Conservation (phyloP, 2,113 vertebrate species). For the Sula dactylatra region DNA sequence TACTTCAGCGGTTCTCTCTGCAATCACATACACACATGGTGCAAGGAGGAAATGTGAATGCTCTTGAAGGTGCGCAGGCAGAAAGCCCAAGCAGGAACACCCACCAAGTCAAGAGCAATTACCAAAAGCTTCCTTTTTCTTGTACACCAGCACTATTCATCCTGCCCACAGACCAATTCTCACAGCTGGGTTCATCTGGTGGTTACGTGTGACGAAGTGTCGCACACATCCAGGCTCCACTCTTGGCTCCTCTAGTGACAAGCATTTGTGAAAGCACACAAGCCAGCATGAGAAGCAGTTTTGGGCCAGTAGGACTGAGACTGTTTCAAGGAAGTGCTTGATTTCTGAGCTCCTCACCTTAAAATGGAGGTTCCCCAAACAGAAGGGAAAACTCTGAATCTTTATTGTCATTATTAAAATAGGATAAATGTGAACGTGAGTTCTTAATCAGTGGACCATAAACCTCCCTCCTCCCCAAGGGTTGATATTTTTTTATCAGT, state of each 20-base stretch:
- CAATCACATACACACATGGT: neutral
- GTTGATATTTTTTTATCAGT: neutral
- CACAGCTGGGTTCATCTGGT: neutral
- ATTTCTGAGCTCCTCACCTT: neutral
- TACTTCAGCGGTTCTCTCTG: neutral
- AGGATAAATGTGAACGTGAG: neutral
- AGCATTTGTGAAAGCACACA: neutral
- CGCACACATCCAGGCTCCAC: neutral
- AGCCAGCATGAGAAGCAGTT: neutral
- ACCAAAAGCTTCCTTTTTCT: neutral
- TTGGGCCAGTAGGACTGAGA: neutral
- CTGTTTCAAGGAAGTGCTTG: neutral
- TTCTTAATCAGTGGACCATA: neutral
- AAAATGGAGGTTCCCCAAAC: neutral
- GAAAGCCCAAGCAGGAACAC: neutral
- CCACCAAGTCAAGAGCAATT: neutral
- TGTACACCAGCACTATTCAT: neutral
- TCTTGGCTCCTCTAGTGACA: neutral
- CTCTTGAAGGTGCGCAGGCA: neutral
- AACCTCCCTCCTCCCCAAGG: neutral
- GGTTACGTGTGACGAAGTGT: fast-evolving
- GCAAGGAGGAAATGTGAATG: neutral
- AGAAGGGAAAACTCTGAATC: neutral
- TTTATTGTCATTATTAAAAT: neutral
- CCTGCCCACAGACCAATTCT: neutral